phyloP scores from a whole-genome alignment of 2,888 invertebrate species.

The Sinopyrophorus schimmeli region DNA sequence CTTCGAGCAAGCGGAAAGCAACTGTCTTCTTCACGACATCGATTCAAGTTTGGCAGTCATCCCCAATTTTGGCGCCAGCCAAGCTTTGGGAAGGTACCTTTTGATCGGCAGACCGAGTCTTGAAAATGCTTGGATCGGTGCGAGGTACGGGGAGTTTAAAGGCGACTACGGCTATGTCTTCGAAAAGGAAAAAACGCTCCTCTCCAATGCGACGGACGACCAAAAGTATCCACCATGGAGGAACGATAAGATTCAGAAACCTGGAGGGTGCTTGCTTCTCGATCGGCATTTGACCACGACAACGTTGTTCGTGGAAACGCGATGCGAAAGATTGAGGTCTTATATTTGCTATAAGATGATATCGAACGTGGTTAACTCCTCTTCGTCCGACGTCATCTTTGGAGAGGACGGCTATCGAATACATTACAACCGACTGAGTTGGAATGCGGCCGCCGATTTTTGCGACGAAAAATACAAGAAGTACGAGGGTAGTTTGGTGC shows the following conservation, averaged over 20 bases:
- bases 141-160: constrained; percentile 38
- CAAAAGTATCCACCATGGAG: constrained; percentile 20
- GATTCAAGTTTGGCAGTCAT: constrained; percentile 13
- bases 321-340: constrained; percentile 58
- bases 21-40: not conserved
- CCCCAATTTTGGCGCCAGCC: constrained; percentile 19
- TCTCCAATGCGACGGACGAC: not conserved
- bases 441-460: constrained; percentile 5
- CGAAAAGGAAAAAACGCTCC: not conserved
- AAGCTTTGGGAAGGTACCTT: constrained; percentile 56
- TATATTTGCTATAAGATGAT: constrained; percentile 56
- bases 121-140: constrained; percentile 61
- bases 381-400: constrained; percentile 5
- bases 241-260: constrained; percentile 32
- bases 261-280: constrained; percentile 58
- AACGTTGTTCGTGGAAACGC: constrained; percentile 57
- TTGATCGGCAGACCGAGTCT: constrained; percentile 59
- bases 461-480: not conserved
- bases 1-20: not conserved
- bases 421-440: not conserved
- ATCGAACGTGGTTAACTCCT: not conserved
- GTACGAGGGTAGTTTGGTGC: not conserved
- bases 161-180: too few species aligned
- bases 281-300: constrained; percentile 56
- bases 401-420: constrained; percentile 13